These are phyloP conservation scores for Semaprochilodus insignis DNA, from an alignment of 2,797 vertebrate genomes.

Conservation along the genomic window DNA sequence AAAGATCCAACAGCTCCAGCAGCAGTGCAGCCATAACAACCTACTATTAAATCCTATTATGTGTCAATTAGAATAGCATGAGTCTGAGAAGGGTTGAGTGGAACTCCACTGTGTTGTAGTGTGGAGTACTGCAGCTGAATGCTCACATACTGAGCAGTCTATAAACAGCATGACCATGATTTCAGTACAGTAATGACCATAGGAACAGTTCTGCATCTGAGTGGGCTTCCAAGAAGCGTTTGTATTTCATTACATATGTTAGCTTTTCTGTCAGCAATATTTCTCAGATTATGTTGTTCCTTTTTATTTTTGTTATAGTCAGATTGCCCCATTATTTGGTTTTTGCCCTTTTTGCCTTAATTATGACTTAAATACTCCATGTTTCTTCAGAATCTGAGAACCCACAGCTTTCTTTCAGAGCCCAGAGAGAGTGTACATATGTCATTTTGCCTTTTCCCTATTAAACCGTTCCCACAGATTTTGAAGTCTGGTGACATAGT, in stretches of 20 bases:
- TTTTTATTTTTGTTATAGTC: not conserved
- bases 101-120: not conserved
- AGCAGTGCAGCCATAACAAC: conserved; percentile 7
- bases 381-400: no score
- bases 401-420: not conserved
- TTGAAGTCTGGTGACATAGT: no score
- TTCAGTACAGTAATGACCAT: not conserved
- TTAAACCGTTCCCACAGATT: no score
- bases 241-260: not conserved
- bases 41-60: conserved; percentile 1
- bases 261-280: not conserved
- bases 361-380: no score
- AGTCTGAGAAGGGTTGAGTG: not conserved
- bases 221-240: not conserved
- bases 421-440: not conserved
- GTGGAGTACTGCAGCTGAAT: not conserved
- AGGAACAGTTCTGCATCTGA: not conserved
- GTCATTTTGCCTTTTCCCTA: no score
- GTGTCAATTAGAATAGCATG: not conserved
- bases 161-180: not conserved
- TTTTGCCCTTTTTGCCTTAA: not conserved
- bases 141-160: not conserved
- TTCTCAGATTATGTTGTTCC: not conserved
- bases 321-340: not conserved
- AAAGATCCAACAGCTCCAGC: not conserved